A percentile compares a stretch with the other conserved stretches of the same genome.
Evolutionary conservation across 1,140 invertebrate genomes (phyloP).

Genomic region (Drosophila oshimai): DNA sequence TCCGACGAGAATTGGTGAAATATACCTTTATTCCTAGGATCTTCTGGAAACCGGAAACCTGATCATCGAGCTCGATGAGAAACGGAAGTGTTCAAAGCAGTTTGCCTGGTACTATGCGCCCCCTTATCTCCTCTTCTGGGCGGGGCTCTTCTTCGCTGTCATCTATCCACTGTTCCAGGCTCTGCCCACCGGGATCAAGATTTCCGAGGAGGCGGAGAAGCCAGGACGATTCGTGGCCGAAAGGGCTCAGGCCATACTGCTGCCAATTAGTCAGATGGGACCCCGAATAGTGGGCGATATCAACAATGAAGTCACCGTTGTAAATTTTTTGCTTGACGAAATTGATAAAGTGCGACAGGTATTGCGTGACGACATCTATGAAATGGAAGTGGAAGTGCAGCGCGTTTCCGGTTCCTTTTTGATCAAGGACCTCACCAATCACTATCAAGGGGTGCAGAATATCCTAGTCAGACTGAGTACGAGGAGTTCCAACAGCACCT

Average conservation of each 20-base stretch:
- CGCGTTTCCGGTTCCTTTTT: conserved; percentile 89
- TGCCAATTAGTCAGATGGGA: conserved; percentile 87
- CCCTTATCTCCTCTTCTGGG: conserved; percentile 56
- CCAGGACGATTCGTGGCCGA: conserved; percentile 68
- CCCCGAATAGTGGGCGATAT: conserved; percentile 87
- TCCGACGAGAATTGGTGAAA: no score
- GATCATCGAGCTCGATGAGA: conserved; percentile 14
- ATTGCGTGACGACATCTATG: conserved; percentile 54
- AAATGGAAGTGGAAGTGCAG: conserved; percentile 69
- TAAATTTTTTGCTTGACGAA: conserved; percentile 84
- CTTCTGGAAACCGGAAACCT: neutral
- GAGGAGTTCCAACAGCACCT: conserved; percentile 57
- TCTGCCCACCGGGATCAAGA: conserved; percentile 42
- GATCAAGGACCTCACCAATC: conserved; percentile 88
- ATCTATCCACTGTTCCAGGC: conserved; percentile 59
- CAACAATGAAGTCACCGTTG: conserved; percentile 86
- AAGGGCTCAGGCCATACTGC: conserved; percentile 82
- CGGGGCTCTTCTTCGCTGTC: conserved; percentile 56
- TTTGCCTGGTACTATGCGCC: conserved; percentile 69
- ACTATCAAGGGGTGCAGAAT: conserved; percentile 88
- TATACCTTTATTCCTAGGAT: neutral
- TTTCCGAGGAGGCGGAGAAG: conserved; percentile 42
- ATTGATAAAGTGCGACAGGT: conserved; percentile 42
- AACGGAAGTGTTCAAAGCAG: conserved; percentile 6
- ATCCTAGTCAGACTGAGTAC: conserved; percentile 89